These are phyloP conservation scores for Metalampra italica DNA, from an alignment of 2,888 invertebrate species.

Conservation along the genomic window DNA sequence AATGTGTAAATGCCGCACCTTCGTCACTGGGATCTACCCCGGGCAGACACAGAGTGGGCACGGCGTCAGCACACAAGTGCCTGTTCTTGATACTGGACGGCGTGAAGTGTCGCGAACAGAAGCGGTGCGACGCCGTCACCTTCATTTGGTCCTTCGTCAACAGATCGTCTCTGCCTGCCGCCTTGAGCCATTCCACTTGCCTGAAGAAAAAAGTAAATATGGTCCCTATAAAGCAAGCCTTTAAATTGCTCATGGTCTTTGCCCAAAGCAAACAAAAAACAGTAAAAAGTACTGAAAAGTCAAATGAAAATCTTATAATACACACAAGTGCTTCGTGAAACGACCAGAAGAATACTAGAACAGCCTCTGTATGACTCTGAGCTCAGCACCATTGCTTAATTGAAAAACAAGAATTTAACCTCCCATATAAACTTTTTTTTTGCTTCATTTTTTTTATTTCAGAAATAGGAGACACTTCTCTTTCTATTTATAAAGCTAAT, in stretches of 20 bases:
- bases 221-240: not conserved
- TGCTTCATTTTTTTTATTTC: not conserved
- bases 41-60: constrained; percentile 50
- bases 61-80: constrained; percentile 48
- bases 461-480: not conserved
- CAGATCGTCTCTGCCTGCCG: constrained; percentile 49
- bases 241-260: too few species aligned
- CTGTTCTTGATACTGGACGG: constrained; percentile 48
- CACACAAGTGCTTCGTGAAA: too few species aligned
- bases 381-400: too few species aligned
- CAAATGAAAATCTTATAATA: too few species aligned
- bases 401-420: too few species aligned
- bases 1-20: not conserved
- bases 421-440: too few species aligned
- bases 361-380: too few species aligned
- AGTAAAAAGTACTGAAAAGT: too few species aligned
- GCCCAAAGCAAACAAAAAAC: too few species aligned
- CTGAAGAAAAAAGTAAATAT: constrained; percentile 22
- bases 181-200: constrained; percentile 53
- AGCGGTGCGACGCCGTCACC: constrained; percentile 34
- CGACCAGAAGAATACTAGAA: too few species aligned
- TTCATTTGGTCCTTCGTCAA: constrained; percentile 31
- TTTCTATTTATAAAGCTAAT: not conserved
- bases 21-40: constrained; percentile 19
- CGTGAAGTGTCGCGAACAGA: constrained; percentile 63